Percentiles rank a stretch among this genome's conserved stretches.
Conservation (phyloP, 1,140 invertebrate species). For the Sitodiplosis mosellana region DNA sequence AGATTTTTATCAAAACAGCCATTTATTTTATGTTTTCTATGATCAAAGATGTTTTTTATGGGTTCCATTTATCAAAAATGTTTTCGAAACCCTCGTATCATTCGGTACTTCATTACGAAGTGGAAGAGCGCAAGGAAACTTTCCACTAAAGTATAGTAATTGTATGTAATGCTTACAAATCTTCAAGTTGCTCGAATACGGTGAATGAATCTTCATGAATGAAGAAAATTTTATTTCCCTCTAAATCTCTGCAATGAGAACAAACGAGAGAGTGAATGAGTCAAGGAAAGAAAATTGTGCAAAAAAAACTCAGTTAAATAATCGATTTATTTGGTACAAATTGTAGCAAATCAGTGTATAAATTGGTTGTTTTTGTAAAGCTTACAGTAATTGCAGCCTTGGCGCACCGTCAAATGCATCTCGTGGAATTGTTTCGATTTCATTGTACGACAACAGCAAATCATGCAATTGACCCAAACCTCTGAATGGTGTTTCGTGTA, state of each 20-base stretch:
- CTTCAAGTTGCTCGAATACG: slow-evolving; percentile 57
- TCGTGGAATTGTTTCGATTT: slow-evolving; percentile 48
- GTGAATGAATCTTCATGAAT: slow-evolving; percentile 77
- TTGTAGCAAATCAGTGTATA: neutral
- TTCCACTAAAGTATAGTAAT: neutral
- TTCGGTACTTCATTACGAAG: too few relatives aligned
- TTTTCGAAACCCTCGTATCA: too few relatives aligned
- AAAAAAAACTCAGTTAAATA: too few relatives aligned
- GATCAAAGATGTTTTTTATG: too few relatives aligned
- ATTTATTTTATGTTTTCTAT: too few relatives aligned
- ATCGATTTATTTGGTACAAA: too few relatives aligned
- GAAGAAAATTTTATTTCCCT: slow-evolving; percentile 63
- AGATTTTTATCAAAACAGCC: too few relatives aligned
- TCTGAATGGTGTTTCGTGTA: slow-evolving; percentile 50
- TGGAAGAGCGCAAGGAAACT: too few relatives aligned
- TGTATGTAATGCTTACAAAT: slow-evolving; percentile 55
- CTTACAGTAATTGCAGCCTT: slow-evolving; percentile 64
- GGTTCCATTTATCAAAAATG: too few relatives aligned
- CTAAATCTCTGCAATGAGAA: slow-evolving; percentile 50
- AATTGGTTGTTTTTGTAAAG: too few relatives aligned
- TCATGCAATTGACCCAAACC: slow-evolving; percentile 60
- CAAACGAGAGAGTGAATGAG: neutral
- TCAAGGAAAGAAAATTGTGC: neutral
- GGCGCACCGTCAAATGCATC: slow-evolving; percentile 64
- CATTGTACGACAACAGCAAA: slow-evolving; percentile 67